Evolutionary conservation across 2,888 invertebrate genomes (phyloP), one percentile per base, ranked within the genome.

Genomic region (Machimus rusticus): DNA sequence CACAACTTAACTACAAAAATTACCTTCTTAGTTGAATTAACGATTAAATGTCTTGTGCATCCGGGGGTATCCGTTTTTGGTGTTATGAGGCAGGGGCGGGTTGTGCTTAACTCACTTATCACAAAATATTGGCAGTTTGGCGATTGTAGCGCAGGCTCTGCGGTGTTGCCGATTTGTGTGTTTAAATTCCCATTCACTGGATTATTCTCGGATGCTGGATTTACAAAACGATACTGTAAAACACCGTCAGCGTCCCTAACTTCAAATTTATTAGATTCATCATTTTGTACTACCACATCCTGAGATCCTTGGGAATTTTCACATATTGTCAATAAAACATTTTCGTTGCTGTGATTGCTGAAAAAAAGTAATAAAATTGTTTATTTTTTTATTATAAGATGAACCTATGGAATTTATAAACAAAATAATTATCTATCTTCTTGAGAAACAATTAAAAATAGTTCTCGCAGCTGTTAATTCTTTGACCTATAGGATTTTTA

Each of bases 281-380:
- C 77, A 51, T 37, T 74, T 28, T 28, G 14, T 57, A 66, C 3
- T 39, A 79, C 57, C 39, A 87, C 57, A 77, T 92, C 91, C 76
- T 90, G 90, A 74, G 92, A 91, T 84, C 91, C 92, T 43, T 90
- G 89, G 1, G 91, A 91, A 76, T 90, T 91, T 57, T 91, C 91
- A 88, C 92, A 91, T 39, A 91, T 91, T 12, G 92, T 91, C 76
- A 91, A 84, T 82, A 90, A 89, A 57, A 90, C 89, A 81, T 90
- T 90, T 57, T 77, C 77, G 16, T 37, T 74, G 19, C 39, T 77
- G 28, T 86, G 76, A 37, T 31, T 28, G 76, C 86, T 86, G 39
- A 0, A 55, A 86, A 86, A 9, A 37, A 0, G 19, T n/a, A 66
- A 19, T 5, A 84, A 66, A 19, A 0, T 66, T 19, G 12, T 23